These are phyloP conservation scores for Euwallacea fornicatus DNA, from an alignment of 1,140 invertebrate species.

Conservation along the genomic window DNA sequence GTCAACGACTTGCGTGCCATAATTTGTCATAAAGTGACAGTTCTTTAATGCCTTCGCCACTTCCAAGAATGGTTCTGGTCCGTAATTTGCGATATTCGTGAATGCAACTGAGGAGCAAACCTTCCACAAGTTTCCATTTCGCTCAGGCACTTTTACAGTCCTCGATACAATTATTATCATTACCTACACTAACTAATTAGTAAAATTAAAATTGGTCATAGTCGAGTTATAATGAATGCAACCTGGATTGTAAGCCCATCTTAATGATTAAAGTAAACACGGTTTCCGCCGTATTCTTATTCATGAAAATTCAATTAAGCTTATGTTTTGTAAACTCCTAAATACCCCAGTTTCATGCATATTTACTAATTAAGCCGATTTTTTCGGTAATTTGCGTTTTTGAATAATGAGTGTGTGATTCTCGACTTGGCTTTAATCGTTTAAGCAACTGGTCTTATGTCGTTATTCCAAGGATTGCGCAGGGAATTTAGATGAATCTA, in stretches of 20 bases:
- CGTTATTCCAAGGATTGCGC: constrained; percentile 16
- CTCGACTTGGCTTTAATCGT: background rate
- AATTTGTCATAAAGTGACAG: constrained; percentile 21
- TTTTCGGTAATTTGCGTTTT: constrained; percentile 28
- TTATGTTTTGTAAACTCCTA: constrained; percentile 27
- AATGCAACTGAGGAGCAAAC: too few species aligned
- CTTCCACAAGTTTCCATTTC: too few species aligned
- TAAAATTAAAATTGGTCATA: constrained; percentile 23
- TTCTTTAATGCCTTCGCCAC: constrained; percentile 5
- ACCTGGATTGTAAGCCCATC: constrained; percentile 1
- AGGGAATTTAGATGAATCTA: constrained; percentile 13
- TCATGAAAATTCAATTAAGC: constrained; percentile 30
- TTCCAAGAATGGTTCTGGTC: constrained; percentile 3
- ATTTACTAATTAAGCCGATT: constrained; percentile 20
- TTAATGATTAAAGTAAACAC: constrained; percentile 18
- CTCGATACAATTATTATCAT: background rate
- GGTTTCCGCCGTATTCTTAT: constrained; percentile 17
- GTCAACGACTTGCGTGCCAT: constrained; percentile 18
- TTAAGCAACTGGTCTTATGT: background rate
- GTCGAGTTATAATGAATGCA: constrained; percentile 21
- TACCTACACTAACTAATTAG: constrained; percentile 6
- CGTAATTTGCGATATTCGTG: too few species aligned
- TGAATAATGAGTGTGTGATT: constrained; percentile 14
- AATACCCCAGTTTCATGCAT: constrained; percentile 28
- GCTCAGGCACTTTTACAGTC: too few species aligned